Base-by-base conservation (phyloP, 2,888 invertebrate genomes). In the Athripsodes cinereus region DNA sequence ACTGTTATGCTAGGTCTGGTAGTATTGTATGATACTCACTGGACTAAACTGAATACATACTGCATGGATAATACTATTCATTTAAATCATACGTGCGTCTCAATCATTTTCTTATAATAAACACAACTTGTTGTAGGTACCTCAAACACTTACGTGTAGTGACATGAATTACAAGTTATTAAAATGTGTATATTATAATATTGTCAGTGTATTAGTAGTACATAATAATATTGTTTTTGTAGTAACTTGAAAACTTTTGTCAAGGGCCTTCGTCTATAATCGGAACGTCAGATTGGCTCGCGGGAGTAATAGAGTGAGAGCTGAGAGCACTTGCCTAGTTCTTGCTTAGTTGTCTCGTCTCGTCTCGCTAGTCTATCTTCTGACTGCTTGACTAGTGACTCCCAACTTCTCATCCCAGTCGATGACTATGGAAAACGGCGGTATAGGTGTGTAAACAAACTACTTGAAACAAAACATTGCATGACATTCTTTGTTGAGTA, bases 11-110 rank as follows among this genome's bases (percentile, higher is more conserved):
- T n/a, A n/a, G n/a, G n/a, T n/a, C n/a, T n/a, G n/a, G n/a, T n/a
- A n/a, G n/a, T 26, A 26, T 26, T 26, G 26, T 74, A 72, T n/a
- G n/a, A n/a, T n/a, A 73, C 71, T 70, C 71, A 59, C 56, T 55
- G 26, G 26, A 6, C 3, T 26, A 26, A 6, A 10, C 10, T 26
- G 5, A 3, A 26, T 26, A 3, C 26, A 26, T 26, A 26, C 26
- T 26, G 3, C 26, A 26, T 26, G 26, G 26, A 26, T 26, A 26
- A 26, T 26, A 26, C 26, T n/a, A n/a, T n/a, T 26, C 26, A 26
- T 26, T 26, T 26, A 26, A 26, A 26, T n/a, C n/a, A n/a, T 26
- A 26, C 26, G 26, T 26, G 26, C 26, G 26, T 26, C 26, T 26
- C 26, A 26, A 26, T 26, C 10, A 26, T 26, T 26, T 26, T 6